Evolutionary conservation across 2,797 vertebrate genomes (phyloP), one percentile per base, ranked within the genome.

Genomic region (Coranthus polyacanthus): DNA sequence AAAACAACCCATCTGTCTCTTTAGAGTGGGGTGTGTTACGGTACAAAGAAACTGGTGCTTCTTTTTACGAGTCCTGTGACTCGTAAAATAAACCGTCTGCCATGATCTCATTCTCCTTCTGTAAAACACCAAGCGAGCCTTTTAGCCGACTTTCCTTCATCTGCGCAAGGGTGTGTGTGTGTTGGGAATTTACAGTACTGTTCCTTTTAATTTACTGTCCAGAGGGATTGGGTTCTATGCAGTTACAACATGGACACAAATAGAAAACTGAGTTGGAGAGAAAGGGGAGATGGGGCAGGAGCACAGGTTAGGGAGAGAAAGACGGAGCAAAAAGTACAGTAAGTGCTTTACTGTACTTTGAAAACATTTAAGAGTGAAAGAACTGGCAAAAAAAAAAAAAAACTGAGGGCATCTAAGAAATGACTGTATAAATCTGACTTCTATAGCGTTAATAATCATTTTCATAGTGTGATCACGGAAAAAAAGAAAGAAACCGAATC

Each of bases 241-340:
- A 7, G 62, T 75, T 84, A 84, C 82, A 51, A 57, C 52, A 56
- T 68, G 50, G 69, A 81, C 63, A 12, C 67, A 86, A 88, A 89
- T 87, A 82, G 83, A 82, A 81, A 44, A 59, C 22, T 20, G 59
- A 65, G 66, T 22, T 36, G 46, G 45, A 12, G 51, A 46, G 51
- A 39, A 16, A 43, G 15, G 16, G 45, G 41, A 3, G 21, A 15
- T 17, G 20, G 20, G 17, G 38, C 20, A 47, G 12, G 20, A 62
- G 53, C 54, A 66, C 50, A 39, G 21, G 38, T 54, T 44, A 12
- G n/a, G 12, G 32, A 39, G 38, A 42, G 66, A 61, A 57, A 56
- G 29, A 53, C 37, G 50, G 34, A 15, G 32, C 11, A 10, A 18
- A 34, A 12, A 16, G 61, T 51, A 60, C 34, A 58, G 32, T 11